Percentiles rank a stretch among this genome's conserved stretches.
Evolutionary conservation across 2,113 vertebrate genomes (phyloP).

Genomic region (rabbit (Oryctolagus cuniculus)): DNA sequence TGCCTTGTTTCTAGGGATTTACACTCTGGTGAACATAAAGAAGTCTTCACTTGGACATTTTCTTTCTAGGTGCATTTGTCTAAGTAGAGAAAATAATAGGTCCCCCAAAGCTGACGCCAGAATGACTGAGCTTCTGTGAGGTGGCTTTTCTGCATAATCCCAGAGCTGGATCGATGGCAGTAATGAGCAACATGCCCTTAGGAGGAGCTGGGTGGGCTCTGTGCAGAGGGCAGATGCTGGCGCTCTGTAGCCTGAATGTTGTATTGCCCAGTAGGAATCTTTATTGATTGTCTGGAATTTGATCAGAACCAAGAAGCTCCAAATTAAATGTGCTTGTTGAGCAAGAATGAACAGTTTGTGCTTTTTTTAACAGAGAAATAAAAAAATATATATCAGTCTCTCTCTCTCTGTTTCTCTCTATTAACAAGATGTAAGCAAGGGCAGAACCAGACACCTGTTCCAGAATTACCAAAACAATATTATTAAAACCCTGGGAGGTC

Average conservation of each 20-base stretch:
- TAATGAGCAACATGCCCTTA: accelerated
- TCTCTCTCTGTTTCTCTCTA: neutral
- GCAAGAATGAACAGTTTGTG: constrained; percentile 19
- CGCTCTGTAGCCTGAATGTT: constrained; percentile 49
- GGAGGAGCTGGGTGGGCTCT: constrained; percentile 4
- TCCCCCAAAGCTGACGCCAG: neutral
- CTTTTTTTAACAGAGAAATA: constrained; percentile 35
- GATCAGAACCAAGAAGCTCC: constrained; percentile 70
- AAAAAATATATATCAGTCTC: constrained; percentile 39
- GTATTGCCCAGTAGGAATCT: constrained; percentile 53
- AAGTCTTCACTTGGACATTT: constrained; percentile 18
- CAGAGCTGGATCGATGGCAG: neutral
- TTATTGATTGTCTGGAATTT: constrained; percentile 70
- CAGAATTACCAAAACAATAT: neutral
- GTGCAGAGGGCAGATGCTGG: neutral
- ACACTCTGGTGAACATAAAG: neutral
- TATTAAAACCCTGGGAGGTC: neutral
- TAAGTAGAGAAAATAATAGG: neutral
- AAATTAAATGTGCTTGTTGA: constrained; percentile 73
- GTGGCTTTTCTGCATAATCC: neutral
- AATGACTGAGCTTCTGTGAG: neutral
- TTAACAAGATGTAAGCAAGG: neutral
- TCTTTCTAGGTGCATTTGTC: constrained; percentile 32
- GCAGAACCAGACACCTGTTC: neutral
- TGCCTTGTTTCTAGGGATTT: constrained; percentile 12